phyloP scores from a whole-genome alignment of 2,797 vertebrate species.

The Pygocentrus nattereri region DNA sequence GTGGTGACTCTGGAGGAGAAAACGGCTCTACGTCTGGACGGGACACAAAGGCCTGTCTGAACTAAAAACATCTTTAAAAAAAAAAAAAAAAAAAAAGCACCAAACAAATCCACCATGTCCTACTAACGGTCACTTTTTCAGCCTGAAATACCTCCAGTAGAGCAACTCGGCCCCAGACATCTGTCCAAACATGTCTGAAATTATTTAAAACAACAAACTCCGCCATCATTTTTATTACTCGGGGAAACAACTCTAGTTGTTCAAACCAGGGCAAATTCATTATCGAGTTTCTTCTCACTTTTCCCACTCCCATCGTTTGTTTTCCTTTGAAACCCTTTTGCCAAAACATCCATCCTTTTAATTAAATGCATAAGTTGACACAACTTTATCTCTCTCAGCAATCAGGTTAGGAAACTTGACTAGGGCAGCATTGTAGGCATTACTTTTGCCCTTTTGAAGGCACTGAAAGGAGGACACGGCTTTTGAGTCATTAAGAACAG shows the following conservation, averaged over 20 bases:
- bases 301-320: constrained; percentile 45
- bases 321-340: constrained; percentile 47
- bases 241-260: constrained; percentile 49
- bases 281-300: constrained; percentile 52
- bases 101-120: not conserved
- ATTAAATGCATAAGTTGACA: constrained; percentile 58
- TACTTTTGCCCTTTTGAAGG: constrained; percentile 11
- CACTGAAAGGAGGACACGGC: not conserved
- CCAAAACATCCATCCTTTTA: constrained; percentile 56
- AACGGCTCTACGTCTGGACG: too few species aligned
- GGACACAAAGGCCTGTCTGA: not conserved
- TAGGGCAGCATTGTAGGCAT: not conserved
- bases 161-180: constrained; percentile 48
- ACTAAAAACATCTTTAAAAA: too few species aligned
- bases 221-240: constrained; percentile 48
- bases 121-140: constrained; percentile 25
- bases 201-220: constrained; percentile 63
- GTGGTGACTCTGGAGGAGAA: not conserved
- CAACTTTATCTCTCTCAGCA: constrained; percentile 30
- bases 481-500: constrained; percentile 22
- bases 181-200: constrained; percentile 65
- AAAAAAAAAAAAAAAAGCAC: not conserved
- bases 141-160: not conserved
- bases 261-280: constrained; percentile 54
- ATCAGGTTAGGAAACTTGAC: constrained; percentile 36